Evolutionary conservation across 2,797 vertebrate genomes (phyloP).

Genomic region (Myiothlypis coronata): DNA sequence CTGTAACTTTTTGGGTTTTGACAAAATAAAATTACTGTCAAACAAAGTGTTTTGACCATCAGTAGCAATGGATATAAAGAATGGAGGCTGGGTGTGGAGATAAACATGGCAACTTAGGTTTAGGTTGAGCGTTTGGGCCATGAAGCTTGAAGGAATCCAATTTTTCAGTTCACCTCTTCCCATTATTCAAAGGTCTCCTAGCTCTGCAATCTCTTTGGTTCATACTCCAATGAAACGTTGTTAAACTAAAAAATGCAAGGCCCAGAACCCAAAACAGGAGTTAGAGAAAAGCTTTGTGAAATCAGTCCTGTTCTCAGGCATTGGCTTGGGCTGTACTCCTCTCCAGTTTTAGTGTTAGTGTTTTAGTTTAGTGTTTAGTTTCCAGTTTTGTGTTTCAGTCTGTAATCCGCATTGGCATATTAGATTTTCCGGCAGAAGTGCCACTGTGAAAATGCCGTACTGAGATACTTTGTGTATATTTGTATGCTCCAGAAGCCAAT

Average conservation of each 20-base stretch:
- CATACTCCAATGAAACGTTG: neutral
- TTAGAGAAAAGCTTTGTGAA: neutral
- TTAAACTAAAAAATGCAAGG: neutral
- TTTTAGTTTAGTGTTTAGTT: neutral
- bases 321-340: neutral
- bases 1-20: neutral
- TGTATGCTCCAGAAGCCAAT: neutral
- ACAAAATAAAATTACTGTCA: neutral
- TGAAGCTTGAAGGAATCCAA: constrained; percentile 25
- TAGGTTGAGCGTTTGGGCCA: neutral
- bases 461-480: neutral
- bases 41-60: neutral
- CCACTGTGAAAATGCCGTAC: neutral
- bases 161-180: constrained; percentile 52
- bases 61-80: neutral
- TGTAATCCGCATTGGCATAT: neutral
- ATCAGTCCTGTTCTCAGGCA: neutral
- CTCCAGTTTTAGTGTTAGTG: neutral
- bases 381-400: neutral
- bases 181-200: constrained; percentile 14
- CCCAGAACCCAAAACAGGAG: neutral
- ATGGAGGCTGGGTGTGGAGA: neutral
- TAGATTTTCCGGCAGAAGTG: neutral
- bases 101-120: neutral
- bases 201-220: neutral